These are phyloP conservation scores for Brachionus koreanus DNA, from an alignment of 1,140 invertebrate genomes.

Conservation along the genomic window DNA sequence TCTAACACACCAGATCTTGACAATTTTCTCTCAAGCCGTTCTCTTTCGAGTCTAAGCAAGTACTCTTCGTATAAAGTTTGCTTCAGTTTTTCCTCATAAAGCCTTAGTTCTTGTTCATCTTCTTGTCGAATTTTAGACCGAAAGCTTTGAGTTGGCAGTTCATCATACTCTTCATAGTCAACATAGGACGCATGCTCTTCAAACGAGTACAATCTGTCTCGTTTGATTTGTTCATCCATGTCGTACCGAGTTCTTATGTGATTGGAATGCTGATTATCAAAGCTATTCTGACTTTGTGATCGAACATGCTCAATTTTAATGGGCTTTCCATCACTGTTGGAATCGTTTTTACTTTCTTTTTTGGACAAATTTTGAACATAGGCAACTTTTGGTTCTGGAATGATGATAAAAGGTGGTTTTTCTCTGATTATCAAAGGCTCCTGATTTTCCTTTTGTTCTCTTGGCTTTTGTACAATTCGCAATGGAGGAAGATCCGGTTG, in stretches of 20 bases:
- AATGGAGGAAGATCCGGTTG: background rate
- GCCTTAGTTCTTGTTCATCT: background rate
- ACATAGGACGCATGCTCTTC: background rate
- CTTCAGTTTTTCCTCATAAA: constrained; percentile 33
- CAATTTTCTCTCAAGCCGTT: constrained; percentile 20
- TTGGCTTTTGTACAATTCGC: constrained; percentile 17
- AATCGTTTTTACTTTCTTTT: background rate
- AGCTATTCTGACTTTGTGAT: background rate
- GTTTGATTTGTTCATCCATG: background rate
- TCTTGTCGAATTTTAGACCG: background rate
- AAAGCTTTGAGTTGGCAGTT: background rate
- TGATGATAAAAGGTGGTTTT: constrained; percentile 27
- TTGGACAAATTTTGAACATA: constrained; percentile 29
- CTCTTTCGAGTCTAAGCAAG: constrained; percentile 26
- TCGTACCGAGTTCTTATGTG: background rate
- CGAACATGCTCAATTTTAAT: constrained; percentile 31
- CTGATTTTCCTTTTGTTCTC: background rate
- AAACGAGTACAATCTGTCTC: background rate
- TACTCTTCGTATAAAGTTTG: constrained; percentile 43
- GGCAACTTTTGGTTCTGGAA: constrained; percentile 35
- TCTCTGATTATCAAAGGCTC: constrained; percentile 37
- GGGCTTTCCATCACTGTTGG: background rate
- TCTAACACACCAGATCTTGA: constrained; percentile 23
- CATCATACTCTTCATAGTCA: constrained; percentile 1
- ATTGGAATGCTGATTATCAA: background rate